Evolutionary conservation across 1,140 invertebrate genomes (phyloP).

Genomic region (Hylaeus anthracinus): DNA sequence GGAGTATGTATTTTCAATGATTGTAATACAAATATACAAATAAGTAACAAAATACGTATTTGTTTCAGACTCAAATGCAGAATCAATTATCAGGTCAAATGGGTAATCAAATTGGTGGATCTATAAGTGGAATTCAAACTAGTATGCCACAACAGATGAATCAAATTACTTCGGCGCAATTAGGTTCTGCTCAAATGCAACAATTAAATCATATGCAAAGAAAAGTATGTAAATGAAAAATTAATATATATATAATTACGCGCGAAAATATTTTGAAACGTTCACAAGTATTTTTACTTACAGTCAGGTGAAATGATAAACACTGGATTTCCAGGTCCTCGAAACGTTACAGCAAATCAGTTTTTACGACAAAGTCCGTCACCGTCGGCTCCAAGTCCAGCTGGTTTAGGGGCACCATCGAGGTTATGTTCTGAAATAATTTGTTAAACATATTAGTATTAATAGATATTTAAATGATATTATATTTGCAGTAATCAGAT

Average conservation of each 20-base stretch:
- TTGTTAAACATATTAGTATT: slow-evolving; percentile 24
- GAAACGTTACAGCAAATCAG: slow-evolving; percentile 85
- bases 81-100: slow-evolving; percentile 81
- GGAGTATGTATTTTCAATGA: background rate
- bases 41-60: background rate
- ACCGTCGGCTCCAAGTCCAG: slow-evolving; percentile 86
- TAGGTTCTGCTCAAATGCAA: slow-evolving; percentile 82
- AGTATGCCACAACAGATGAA: slow-evolving; percentile 77
- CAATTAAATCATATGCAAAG: slow-evolving; percentile 80
- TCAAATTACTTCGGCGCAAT: slow-evolving; percentile 81
- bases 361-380: slow-evolving; percentile 87
- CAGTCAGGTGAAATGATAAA: slow-evolving; percentile 79
- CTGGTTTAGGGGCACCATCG: slow-evolving; percentile 82
- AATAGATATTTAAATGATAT: slow-evolving; percentile 56
- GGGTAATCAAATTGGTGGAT: slow-evolving; percentile 75
- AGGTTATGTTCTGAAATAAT: slow-evolving; percentile 62
- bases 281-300: slow-evolving; percentile 41
- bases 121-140: slow-evolving; percentile 77
- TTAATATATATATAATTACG: background rate
- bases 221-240: slow-evolving; percentile 64
- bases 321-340: slow-evolving; percentile 78
- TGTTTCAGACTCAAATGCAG: slow-evolving; percentile 76
- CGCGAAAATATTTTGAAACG: background rate
- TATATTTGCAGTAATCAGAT: slow-evolving; percentile 82
- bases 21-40: background rate